Evolutionary conservation across 2,113 vertebrate genomes (phyloP).

Genomic region (Indicator maculatus): DNA sequence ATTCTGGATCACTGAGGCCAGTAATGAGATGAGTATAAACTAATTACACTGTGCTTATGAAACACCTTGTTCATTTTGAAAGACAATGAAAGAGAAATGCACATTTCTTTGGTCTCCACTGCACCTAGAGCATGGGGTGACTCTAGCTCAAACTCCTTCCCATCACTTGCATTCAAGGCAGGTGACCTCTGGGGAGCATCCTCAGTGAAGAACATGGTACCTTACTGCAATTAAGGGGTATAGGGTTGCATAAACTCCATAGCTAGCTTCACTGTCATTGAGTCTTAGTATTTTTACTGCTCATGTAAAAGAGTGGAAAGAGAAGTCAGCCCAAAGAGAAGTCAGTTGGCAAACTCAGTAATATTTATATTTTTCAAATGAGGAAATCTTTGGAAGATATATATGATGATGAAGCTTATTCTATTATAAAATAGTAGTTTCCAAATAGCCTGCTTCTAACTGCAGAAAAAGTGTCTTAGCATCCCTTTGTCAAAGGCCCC

Average conservation of each 20-base stretch:
- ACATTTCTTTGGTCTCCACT: background rate
- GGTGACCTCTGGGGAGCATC: background rate
- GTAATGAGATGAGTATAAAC: background rate
- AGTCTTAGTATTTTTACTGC: background rate
- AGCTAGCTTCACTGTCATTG: background rate
- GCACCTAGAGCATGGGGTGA: background rate
- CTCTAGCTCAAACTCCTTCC: background rate
- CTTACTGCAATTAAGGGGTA: background rate
- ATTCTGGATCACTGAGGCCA: background rate
- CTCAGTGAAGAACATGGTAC: background rate
- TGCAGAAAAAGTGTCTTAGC: background rate
- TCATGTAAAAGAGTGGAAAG: background rate
- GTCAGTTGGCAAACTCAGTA: background rate
- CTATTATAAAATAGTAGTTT: background rate
- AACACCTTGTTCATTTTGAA: background rate
- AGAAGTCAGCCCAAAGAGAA: background rate
- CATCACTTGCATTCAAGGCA: background rate
- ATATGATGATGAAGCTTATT: background rate
- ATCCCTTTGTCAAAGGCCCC: background rate
- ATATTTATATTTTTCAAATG: background rate
- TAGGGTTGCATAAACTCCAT: background rate
- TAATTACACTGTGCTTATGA: background rate
- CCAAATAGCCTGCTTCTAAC: background rate
- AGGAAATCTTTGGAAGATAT: background rate
- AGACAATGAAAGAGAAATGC: background rate